A percentile compares a stretch with the other conserved stretches of the same genome.
phyloP scores from a whole-genome alignment of 2,113 vertebrate genomes.

The Psilopsiagon aurifrons region DNA sequence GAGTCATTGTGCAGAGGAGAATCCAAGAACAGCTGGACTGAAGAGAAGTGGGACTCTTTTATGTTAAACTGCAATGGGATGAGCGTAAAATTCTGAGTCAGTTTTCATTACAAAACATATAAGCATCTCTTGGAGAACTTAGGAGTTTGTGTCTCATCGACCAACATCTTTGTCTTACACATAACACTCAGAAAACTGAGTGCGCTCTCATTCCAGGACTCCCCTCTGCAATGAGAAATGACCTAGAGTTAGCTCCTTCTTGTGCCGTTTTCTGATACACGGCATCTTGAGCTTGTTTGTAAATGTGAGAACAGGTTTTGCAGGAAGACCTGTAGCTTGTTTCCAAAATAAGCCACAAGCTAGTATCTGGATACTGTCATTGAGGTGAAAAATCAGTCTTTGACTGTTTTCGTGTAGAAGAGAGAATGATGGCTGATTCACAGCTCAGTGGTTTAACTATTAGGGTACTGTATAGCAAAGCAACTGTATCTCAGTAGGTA shows the following conservation, averaged over 20 bases:
- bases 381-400: neutral
- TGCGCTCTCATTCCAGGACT: neutral
- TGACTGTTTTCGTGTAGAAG: neutral
- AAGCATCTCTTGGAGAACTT: neutral
- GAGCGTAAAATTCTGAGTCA: neutral
- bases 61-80: neutral
- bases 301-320: neutral
- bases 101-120: neutral
- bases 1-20: neutral
- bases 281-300: neutral
- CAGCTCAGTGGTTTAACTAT: neutral
- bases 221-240: neutral
- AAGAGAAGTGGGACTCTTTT: neutral
- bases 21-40: neutral
- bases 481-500: rapidly evolving
- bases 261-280: neutral
- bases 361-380: neutral
- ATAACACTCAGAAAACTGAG: neutral
- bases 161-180: neutral
- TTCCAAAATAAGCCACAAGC: neutral
- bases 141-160: neutral
- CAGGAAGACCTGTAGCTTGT: neutral
- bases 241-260: neutral
- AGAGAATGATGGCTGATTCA: neutral
- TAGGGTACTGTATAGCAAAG: neutral